Conservation (phyloP, 2,797 vertebrate species). For the Monodelphis domestica region DNA sequence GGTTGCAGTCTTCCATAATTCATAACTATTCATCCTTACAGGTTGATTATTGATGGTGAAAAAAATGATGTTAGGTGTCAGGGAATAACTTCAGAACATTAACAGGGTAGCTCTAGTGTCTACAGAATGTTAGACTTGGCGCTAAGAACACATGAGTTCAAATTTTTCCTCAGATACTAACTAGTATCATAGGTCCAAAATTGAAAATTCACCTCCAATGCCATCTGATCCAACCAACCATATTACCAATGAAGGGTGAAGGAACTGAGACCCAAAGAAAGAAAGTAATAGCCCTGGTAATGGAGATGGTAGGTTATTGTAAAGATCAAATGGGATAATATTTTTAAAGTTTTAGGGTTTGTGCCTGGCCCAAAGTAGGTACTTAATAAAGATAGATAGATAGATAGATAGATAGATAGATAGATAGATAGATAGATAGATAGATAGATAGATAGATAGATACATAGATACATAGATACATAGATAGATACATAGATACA, state of each 20-base stretch:
- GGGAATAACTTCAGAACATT: neutral
- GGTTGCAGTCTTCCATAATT: neutral
- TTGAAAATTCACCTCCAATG: neutral
- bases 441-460: too few relatives aligned
- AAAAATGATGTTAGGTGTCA: neutral
- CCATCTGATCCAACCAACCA: neutral
- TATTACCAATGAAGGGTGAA: neutral
- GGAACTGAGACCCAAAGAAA: too few relatives aligned
- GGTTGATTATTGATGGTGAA: neutral
- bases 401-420: too few relatives aligned
- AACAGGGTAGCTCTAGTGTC: neutral
- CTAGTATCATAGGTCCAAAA: neutral
- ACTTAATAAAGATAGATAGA: neutral
- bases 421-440: neutral
- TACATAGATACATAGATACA: neutral
- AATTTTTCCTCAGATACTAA: neutral
- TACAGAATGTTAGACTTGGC: neutral
- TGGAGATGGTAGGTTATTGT: neutral
- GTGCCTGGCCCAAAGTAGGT: neutral
- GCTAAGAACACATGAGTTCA: neutral
- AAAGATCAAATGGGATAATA: neutral
- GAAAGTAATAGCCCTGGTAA: neutral
- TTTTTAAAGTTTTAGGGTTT: neutral
- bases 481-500: accelerated
- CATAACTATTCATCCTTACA: neutral